phyloP scores from a whole-genome alignment of 2,113 vertebrate genomes.

The Gymnorhina tibicen region DNA sequence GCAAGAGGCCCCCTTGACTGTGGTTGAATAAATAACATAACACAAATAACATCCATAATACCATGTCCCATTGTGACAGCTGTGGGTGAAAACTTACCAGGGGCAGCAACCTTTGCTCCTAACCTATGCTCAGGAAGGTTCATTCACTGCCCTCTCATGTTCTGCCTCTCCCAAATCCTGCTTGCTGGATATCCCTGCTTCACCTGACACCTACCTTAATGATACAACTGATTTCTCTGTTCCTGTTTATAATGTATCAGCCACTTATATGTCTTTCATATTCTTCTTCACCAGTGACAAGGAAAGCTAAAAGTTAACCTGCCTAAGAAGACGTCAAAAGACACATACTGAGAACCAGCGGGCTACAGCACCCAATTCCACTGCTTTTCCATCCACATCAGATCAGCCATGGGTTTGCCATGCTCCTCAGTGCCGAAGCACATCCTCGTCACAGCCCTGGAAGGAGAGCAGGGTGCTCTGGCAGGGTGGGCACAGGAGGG shows the following conservation, averaged over 20 bases:
- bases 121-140: neutral
- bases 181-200: neutral
- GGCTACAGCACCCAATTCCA: neutral
- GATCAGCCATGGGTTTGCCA: neutral
- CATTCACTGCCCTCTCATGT: neutral
- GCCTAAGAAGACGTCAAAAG: neutral
- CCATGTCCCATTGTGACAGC: rapidly evolving
- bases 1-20: neutral
- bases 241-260: neutral
- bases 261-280: neutral
- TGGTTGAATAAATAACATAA: neutral
- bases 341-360: neutral
- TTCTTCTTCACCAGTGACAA: neutral
- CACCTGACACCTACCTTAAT: neutral
- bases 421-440: rapidly evolving
- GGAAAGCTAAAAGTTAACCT: neutral
- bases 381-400: neutral
- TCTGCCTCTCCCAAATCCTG: neutral
- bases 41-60: neutral
- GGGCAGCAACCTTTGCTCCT: neutral
- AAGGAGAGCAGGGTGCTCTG: neutral
- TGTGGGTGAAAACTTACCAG: neutral
- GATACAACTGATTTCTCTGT: neutral
- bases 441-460: rapidly evolving
- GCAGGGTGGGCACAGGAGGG: neutral